Evolutionary conservation across 1,140 invertebrate genomes (phyloP).

Genomic region (Drosophila pandora): DNA sequence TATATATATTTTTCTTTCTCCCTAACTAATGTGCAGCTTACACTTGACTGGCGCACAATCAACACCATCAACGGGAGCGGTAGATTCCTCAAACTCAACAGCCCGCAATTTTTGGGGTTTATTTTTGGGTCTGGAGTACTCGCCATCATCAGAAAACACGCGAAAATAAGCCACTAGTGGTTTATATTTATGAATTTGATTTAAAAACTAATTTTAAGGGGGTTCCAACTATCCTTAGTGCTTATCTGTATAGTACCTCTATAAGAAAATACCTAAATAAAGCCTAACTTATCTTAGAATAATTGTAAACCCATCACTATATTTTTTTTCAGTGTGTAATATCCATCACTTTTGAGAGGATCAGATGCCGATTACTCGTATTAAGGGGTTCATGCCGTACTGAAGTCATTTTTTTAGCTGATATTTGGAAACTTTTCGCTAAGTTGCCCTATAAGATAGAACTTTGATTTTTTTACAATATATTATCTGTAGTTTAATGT

Average conservation of each 20-base stretch:
- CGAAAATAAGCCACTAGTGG: not conserved
- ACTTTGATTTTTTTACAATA: too few relatives aligned
- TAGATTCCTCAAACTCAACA: constrained; percentile 22
- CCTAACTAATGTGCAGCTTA: constrained; percentile 81
- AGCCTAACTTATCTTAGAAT: not conserved
- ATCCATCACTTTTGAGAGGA: constrained; percentile 18
- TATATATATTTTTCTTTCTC: constrained; percentile 21
- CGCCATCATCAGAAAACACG: constrained; percentile 29
- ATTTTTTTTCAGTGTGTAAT: constrained; percentile 11
- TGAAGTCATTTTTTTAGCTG: too few relatives aligned
- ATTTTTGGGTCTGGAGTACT: constrained; percentile 11
- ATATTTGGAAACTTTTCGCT: too few relatives aligned
- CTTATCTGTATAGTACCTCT: not conserved
- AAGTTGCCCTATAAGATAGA: too few relatives aligned
- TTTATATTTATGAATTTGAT: not conserved
- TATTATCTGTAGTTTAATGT: too few relatives aligned
- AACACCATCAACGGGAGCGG: constrained; percentile 67
- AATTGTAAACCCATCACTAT: not conserved
- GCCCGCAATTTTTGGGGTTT: not conserved
- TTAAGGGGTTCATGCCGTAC: constrained; percentile 21
- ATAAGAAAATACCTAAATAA: not conserved
- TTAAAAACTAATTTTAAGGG: not conserved
- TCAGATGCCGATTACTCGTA: constrained; percentile 60
- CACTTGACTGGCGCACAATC: constrained; percentile 81
- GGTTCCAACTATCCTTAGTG: too few relatives aligned